These are phyloP conservation scores for Hiodon tergisus DNA, from an alignment of 2,113 vertebrate species.

Conservation along the genomic window DNA sequence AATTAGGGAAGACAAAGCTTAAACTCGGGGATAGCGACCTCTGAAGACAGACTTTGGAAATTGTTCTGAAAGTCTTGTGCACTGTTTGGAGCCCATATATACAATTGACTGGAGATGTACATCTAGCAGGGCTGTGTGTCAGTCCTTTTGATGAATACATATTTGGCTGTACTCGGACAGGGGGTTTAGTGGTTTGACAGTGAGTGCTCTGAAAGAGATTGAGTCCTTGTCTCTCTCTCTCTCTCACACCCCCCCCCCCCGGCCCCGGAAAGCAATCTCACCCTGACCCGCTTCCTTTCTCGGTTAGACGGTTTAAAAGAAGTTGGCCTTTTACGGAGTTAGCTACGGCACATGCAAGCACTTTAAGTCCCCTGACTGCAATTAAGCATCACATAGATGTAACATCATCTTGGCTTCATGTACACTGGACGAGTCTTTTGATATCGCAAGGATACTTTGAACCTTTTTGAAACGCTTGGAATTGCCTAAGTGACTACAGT, in stretches of 20 bases:
- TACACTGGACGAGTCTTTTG: neutral
- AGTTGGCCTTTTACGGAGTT: neutral
- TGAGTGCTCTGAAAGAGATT: neutral
- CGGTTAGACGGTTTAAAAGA: neutral
- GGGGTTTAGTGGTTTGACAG: neutral
- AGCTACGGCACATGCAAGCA: neutral
- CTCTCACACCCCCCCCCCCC: neutral
- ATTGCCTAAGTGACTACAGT: too few species aligned
- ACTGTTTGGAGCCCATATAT: too few species aligned
- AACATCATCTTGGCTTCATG: conserved; percentile 5
- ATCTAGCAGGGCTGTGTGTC: too few species aligned
- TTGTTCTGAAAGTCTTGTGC: too few species aligned
- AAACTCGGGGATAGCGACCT: too few species aligned
- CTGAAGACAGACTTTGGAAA: too few species aligned
- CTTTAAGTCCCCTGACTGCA: neutral
- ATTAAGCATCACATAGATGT: neutral
- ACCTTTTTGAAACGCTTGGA: neutral
- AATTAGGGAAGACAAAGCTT: too few species aligned
- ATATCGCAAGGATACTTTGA: conserved; percentile 4
- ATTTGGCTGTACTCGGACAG: too few species aligned
- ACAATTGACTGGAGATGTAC: too few species aligned
- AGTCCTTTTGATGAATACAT: too few species aligned
- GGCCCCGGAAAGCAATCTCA: neutral
- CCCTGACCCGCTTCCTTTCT: neutral
- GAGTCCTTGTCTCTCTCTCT: neutral